phyloP scores from a whole-genome alignment of 2,797 vertebrate genomes.

The Rhynchonycteris naso region DNA sequence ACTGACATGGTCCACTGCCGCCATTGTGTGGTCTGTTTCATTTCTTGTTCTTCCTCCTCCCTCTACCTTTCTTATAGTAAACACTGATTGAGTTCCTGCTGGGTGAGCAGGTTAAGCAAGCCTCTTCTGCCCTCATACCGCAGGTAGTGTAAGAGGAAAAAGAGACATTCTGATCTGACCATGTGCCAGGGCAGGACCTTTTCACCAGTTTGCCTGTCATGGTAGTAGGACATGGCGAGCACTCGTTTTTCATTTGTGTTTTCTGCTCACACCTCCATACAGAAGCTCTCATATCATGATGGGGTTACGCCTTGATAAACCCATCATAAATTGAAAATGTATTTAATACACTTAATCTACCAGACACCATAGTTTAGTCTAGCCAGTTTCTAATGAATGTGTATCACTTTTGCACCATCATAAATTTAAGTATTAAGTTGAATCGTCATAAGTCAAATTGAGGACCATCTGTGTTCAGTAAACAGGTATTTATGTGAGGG shows the following conservation, averaged over 20 bases:
- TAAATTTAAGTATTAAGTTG: background rate
- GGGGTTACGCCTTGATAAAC: background rate
- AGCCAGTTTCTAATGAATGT: background rate
- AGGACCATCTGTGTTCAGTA: background rate
- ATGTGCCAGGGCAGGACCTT: accelerated
- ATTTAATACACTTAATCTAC: background rate
- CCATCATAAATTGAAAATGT: background rate
- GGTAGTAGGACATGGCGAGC: background rate
- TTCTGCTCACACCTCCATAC: background rate
- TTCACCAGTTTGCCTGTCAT: background rate
- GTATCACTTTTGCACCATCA: background rate
- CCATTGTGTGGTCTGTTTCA: background rate
- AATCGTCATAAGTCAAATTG: background rate
- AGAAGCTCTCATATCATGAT: background rate
- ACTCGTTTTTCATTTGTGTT: accelerated
- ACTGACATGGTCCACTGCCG: background rate
- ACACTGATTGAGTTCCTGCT: background rate
- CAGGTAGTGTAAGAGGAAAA: background rate
- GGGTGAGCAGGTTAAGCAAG: background rate
- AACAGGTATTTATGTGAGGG: accelerated
- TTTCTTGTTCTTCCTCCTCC: background rate
- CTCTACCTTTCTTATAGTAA: background rate
- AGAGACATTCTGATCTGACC: background rate
- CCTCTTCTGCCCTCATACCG: background rate
- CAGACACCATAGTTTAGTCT: background rate